These are phyloP conservation scores for Lepidostoma basale DNA, from an alignment of 1,140 invertebrate species.

Conservation along the genomic window DNA sequence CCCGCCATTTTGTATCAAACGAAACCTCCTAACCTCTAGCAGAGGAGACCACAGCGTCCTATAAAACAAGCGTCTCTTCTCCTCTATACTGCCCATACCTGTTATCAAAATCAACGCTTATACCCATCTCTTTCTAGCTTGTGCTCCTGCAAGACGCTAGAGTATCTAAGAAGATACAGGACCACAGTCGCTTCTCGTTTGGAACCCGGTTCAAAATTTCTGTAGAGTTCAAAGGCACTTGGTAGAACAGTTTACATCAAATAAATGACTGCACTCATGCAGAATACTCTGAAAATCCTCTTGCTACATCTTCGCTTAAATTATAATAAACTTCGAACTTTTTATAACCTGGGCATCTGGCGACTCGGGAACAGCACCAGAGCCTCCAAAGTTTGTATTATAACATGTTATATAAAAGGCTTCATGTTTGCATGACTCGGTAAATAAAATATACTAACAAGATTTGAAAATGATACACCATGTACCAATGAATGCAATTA, in stretches of 20 bases:
- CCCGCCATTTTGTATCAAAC: conserved; percentile 22
- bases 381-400: background rate
- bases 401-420: no score
- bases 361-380: background rate
- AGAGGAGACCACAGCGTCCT: conserved; percentile 2
- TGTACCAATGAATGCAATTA: no score
- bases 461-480: no score
- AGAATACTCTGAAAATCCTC: background rate
- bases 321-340: background rate
- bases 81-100: background rate
- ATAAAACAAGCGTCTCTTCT: no score
- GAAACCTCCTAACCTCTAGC: background rate
- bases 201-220: background rate
- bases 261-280: background rate
- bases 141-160: background rate
- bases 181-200: conserved; percentile 1
- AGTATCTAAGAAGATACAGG: background rate
- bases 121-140: background rate
- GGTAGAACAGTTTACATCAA: background rate
- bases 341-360: background rate
- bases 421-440: background rate
- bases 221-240: conserved; percentile 2
- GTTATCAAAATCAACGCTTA: conserved; percentile 21
- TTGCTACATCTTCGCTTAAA: background rate
- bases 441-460: background rate